Conservation (phyloP, 2,888 invertebrate genomes). For the Epistrophella euchroma region DNA sequence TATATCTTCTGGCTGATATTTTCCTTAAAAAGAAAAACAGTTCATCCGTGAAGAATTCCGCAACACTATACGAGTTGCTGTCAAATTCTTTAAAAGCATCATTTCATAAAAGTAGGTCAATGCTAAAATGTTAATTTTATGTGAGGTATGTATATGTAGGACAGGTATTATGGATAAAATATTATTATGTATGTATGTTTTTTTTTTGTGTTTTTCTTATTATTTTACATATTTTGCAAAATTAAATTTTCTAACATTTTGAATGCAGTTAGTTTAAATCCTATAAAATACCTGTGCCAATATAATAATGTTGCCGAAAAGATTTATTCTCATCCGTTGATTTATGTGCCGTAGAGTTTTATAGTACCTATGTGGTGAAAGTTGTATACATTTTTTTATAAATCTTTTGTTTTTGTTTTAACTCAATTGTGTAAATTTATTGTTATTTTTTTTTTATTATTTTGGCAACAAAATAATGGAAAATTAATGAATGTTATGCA, state of each 20-base stretch:
- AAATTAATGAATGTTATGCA: conserved; percentile 22
- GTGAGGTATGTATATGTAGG: background rate
- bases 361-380: conserved; percentile 40
- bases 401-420: conserved; percentile 27
- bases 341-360: conserved; percentile 28
- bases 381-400: conserved; percentile 22
- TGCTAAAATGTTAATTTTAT: conserved; percentile 37
- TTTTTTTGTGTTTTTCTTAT: background rate
- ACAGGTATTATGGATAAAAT: background rate
- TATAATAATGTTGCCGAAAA: conserved; percentile 28
- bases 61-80: background rate
- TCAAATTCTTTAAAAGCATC: conserved; percentile 61
- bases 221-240: conserved; percentile 10
- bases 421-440: conserved; percentile 22
- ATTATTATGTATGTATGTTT: background rate
- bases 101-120: conserved; percentile 59
- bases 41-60: conserved; percentile 58
- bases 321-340: conserved; percentile 53
- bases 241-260: conserved; percentile 5
- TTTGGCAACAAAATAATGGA: conserved; percentile 36
- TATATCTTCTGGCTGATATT: conserved; percentile 32
- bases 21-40: conserved; percentile 41
- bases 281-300: conserved; percentile 8
- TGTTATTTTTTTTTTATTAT: conserved; percentile 22
- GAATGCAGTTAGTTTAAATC: conserved; percentile 10